Percentiles rank a stretch among this genome's conserved stretches.
Conservation (phyloP, 2,113 vertebrate genomes). For the Neogobius melanostomus region DNA sequence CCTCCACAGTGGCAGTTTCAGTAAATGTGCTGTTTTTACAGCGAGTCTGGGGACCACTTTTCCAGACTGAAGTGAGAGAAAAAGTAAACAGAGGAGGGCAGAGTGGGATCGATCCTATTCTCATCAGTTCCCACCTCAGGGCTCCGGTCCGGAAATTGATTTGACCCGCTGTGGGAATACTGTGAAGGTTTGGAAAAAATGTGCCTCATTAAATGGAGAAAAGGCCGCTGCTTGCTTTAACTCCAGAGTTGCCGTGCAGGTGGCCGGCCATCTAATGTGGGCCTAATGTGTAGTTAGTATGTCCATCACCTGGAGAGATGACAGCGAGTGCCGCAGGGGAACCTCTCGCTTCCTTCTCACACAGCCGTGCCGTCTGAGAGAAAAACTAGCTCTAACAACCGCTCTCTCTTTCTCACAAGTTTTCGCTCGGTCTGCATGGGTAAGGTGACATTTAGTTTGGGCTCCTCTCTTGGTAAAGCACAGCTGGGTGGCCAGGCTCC, state of each 20-base stretch:
- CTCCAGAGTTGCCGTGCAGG: constrained; percentile 42
- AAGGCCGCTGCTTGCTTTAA: constrained; percentile 45
- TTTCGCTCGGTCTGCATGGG: constrained; percentile 63
- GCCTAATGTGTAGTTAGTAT: constrained; percentile 71
- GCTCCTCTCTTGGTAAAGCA: constrained; percentile 76
- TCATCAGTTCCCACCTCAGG: constrained; percentile 73
- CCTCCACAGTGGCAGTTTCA: constrained; percentile 21
- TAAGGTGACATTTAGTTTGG: constrained; percentile 81
- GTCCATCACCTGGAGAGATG: constrained; percentile 69
- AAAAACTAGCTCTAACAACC: constrained; percentile 64
- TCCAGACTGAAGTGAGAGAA: constrained; percentile 42
- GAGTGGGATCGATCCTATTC: constrained; percentile 73
- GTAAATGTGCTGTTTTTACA: constrained; percentile 23
- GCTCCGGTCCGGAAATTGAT: constrained; percentile 59
- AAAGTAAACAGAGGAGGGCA: constrained; percentile 66
- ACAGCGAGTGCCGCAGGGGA: constrained; percentile 64
- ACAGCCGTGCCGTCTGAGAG: constrained; percentile 50
- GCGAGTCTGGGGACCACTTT: constrained; percentile 31
- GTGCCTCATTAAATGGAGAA: constrained; percentile 46
- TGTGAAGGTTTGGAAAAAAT: constrained; percentile 46
- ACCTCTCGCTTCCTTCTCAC: constrained; percentile 52
- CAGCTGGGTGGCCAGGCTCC: constrained; percentile 69
- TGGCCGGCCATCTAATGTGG: constrained; percentile 51
- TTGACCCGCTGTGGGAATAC: constrained; percentile 51
- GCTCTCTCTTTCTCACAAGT: constrained; percentile 53